A percentile compares a stretch with the other conserved stretches of the same genome.
Conservation (phyloP, 2,888 invertebrate species). For the Melanophora roralis region DNA sequence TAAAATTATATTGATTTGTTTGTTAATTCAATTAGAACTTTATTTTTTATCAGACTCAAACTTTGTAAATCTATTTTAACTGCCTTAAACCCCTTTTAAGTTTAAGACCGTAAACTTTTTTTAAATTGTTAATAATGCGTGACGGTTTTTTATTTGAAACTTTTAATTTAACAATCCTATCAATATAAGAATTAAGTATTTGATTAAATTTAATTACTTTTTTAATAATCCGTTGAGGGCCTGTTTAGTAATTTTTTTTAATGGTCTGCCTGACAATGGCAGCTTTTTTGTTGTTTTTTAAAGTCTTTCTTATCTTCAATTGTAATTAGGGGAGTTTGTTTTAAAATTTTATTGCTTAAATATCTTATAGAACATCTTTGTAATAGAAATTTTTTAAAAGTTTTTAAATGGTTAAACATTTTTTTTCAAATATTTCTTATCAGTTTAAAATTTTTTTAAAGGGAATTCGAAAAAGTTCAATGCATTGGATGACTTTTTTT, state of each 20-base stretch:
- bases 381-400: too few species aligned
- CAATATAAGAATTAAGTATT: not conserved
- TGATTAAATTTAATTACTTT: not conserved
- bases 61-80: too few species aligned
- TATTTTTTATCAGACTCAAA: not conserved
- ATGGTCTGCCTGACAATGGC: constrained; percentile 11
- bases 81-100: too few species aligned
- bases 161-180: not conserved
- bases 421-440: too few species aligned
- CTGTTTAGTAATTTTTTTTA: not conserved
- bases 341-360: not conserved
- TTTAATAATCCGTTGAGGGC: not conserved
- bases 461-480: too few species aligned
- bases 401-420: too few species aligned
- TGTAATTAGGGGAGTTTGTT: not conserved
- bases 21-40: constrained; percentile 41
- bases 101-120: not conserved
- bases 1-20: constrained; percentile 35
- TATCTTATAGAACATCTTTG: not conserved
- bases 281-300: not conserved
- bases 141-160: not conserved
- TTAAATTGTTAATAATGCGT: constrained; percentile 17
- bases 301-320: too few species aligned
- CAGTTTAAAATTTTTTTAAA: too few species aligned
- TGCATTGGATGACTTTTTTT: too few species aligned